Percentiles rank a stretch among this genome's conserved stretches.
phyloP scores from a whole-genome alignment of 2,888 invertebrate species.

The Plusia festucae region DNA sequence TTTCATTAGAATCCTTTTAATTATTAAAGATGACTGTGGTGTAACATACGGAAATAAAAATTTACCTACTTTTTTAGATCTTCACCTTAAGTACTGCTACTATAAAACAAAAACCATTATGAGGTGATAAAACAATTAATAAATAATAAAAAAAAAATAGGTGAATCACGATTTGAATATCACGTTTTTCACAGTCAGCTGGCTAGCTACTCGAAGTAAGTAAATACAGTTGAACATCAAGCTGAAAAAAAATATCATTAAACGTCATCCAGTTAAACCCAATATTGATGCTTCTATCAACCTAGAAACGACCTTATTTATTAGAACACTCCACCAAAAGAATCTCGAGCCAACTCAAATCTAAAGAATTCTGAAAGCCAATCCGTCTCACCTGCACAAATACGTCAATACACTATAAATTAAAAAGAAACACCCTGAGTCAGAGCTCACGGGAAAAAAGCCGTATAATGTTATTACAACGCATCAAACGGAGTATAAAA shows the following conservation, averaged over 20 bases:
- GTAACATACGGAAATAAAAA: too few species aligned
- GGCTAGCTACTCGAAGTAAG: too few species aligned
- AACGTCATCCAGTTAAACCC: background rate
- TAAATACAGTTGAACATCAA: too few species aligned
- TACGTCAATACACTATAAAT: slow-evolving; percentile 61
- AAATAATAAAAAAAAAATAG: too few species aligned
- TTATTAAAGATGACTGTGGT: too few species aligned
- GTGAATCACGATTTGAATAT: too few species aligned
- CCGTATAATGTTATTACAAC: slow-evolving; percentile 74
- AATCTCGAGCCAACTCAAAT: slow-evolving; percentile 57
- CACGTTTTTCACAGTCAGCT: too few species aligned
- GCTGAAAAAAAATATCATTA: background rate
- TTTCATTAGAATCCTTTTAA: too few species aligned
- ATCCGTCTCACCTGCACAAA: slow-evolving; percentile 63
- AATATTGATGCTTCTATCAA: slow-evolving; percentile 31
- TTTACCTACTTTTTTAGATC: too few species aligned
- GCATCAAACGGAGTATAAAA: slow-evolving; percentile 80
- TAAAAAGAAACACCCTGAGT: slow-evolving; percentile 58
- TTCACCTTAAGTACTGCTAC: too few species aligned
- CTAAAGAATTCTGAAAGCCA: slow-evolving; percentile 55
- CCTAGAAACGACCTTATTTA: slow-evolving; percentile 42
- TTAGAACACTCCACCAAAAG: slow-evolving; percentile 48
- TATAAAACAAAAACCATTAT: too few species aligned
- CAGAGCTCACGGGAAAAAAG: slow-evolving; percentile 63
- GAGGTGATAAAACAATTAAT: too few species aligned